Base-by-base conservation (phyloP, 2,888 invertebrate species). In the Chrysolina americana region DNA sequence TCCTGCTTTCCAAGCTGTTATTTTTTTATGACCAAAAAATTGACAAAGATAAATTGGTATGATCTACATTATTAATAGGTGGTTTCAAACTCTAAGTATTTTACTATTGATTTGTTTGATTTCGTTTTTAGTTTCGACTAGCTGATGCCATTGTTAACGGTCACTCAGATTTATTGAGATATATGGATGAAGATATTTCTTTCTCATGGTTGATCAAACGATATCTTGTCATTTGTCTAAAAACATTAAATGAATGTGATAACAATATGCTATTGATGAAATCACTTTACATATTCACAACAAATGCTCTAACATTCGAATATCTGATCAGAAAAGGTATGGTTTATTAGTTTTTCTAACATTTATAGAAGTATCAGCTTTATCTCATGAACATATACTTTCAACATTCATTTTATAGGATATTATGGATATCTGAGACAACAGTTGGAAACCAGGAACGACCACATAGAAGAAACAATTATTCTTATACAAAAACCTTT, bases 401-500 rank as follows among this genome's bases (percentile, higher is more conserved):
- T 36, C 10, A 17, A 11, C 13, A 47, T 41, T 19, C 6, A 17
- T 48, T 76, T 89, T 87, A 17, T 86, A 92, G 93, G 92, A 78
- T 97, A 95, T 87, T 96, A 95, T 86, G 89, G 90, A 77, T 92
- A 94, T 82, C 87, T 97, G 79, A 91, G 94, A 78, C 89, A 89
- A 71, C 86, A 96, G 68, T 85, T 97, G 79, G 94, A 96, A 78
- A 77, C 73, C 65, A 89, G 66, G 53, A 10, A 88, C 93, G 79
- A 91, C 92, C 80, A 73, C 13, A 68, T 81, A 41, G 94, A 94
- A 59, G 90, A 94, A 76, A 89, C 96, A 2, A 88, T 95, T 72
- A 93, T 94, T 81, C 91, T 97, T 83, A 91, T 97, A 73, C 91
- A 93, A 81, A 91, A 94, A 79, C 96, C 97, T 0, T 89, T 97